These are phyloP conservation scores for Scotopteryx bipunctaria DNA, from an alignment of 2,888 invertebrate genomes.

Conservation along the genomic window DNA sequence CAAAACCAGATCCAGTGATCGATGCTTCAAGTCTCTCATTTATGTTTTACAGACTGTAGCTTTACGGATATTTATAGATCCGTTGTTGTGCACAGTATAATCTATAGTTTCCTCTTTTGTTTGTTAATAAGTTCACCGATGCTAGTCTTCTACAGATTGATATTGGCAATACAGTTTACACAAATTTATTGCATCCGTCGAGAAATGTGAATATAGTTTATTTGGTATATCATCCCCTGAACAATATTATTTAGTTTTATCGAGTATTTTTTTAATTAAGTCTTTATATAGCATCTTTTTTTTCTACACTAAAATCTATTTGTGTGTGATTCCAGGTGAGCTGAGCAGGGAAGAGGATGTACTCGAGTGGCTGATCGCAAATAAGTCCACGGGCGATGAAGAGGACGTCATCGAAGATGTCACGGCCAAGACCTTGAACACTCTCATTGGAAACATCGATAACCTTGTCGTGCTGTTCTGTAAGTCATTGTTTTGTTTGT, in stretches of 20 bases:
- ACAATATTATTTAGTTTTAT: too few species aligned
- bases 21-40: constrained; percentile 42
- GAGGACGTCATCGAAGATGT: constrained; percentile 97
- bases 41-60: constrained; percentile 33
- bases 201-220: not conserved
- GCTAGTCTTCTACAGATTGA: too few species aligned
- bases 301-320: not conserved
- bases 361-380: constrained; percentile 95
- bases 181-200: not conserved
- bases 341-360: constrained; percentile 95
- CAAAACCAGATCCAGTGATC: constrained; percentile 48
- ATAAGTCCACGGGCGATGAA: constrained; percentile 96
- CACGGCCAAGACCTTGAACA: constrained; percentile 93
- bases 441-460: constrained; percentile 94
- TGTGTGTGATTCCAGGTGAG: constrained; percentile 84
- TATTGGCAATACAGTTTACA: too few species aligned
- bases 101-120: constrained; percentile 7
- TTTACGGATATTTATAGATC: constrained; percentile 33
- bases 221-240: too few species aligned
- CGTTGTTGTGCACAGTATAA: constrained; percentile 24
- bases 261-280: too few species aligned
- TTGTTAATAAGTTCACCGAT: not conserved
- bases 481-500: constrained; percentile 78
- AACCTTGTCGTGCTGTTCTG: constrained; percentile 96
- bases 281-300: too few species aligned